Conservation (phyloP, 2,888 invertebrate genomes). For the Halocaridina rubra region DNA sequence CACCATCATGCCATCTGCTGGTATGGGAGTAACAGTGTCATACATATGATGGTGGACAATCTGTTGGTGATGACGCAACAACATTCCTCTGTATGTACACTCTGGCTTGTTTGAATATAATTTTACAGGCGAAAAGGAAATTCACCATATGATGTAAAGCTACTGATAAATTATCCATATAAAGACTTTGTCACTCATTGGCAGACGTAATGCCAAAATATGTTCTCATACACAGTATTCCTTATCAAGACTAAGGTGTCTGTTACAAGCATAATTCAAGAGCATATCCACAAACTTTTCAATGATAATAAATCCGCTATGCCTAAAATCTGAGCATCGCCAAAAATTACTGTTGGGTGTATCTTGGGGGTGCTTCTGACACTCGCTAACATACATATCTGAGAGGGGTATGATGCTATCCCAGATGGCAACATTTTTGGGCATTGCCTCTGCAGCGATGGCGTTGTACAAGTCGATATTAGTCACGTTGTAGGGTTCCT, state of each 20-base stretch:
- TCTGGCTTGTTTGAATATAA: too few relatives aligned
- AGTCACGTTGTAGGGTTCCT: neutral
- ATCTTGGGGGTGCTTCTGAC: neutral
- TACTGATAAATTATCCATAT: too few relatives aligned
- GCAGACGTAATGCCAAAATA: too few relatives aligned
- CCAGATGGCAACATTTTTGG: neutral
- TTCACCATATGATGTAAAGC: too few relatives aligned
- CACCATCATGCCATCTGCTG: too few relatives aligned
- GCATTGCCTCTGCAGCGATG: neutral
- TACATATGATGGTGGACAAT: too few relatives aligned
- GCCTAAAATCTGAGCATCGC: neutral
- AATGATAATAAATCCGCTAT: neutral
- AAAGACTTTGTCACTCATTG: too few relatives aligned
- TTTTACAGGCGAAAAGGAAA: too few relatives aligned
- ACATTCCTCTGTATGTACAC: too few relatives aligned
- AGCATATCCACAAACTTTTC: neutral
- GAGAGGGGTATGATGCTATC: neutral
- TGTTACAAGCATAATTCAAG: neutral
- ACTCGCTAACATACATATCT: neutral
- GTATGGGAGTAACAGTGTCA: too few relatives aligned
- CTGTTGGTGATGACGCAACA: too few relatives aligned
- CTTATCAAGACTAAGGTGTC: neutral
- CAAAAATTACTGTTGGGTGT: neutral
- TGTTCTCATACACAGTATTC: too few relatives aligned
- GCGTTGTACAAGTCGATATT: neutral